These are phyloP conservation scores for Drosophila obscura DNA, from an alignment of 1,140 invertebrate species.

Conservation along the genomic window DNA sequence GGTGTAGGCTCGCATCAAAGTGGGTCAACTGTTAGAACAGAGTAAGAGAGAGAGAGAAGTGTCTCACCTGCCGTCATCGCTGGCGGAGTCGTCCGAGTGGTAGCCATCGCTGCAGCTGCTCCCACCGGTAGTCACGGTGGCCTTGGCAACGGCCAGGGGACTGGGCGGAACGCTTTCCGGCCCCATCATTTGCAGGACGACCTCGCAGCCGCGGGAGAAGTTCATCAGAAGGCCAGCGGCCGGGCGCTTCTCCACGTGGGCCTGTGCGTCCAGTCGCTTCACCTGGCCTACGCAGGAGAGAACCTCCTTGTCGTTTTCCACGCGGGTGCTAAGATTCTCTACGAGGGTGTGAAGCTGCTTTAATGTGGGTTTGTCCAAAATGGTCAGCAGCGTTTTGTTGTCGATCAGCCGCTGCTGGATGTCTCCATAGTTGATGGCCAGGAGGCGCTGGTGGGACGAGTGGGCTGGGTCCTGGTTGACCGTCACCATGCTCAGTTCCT, in stretches of 20 bases:
- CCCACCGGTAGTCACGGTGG: constrained; percentile 85
- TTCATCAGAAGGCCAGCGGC: constrained; percentile 92
- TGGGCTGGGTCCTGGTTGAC: constrained; percentile 92
- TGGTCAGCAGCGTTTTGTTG: constrained; percentile 94
- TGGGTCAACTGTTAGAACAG: constrained; percentile 57
- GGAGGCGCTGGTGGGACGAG: constrained; percentile 94
- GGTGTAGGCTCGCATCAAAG: constrained; percentile 41
- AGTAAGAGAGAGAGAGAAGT: neutral
- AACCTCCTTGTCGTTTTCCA: constrained; percentile 89
- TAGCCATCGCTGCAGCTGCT: constrained; percentile 88
- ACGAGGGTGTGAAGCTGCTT: constrained; percentile 86
- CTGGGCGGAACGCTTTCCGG: constrained; percentile 66
- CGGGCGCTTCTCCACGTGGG: constrained; percentile 86
- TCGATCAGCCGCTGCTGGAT: constrained; percentile 95
- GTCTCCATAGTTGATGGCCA: constrained; percentile 91
- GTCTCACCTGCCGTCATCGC: constrained; percentile 86
- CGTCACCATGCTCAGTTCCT: constrained; percentile 89
- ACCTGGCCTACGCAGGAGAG: constrained; percentile 87
- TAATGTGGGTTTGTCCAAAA: constrained; percentile 89
- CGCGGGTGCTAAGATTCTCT: constrained; percentile 86
- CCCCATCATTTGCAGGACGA: constrained; percentile 91
- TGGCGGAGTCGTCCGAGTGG: constrained; percentile 91
- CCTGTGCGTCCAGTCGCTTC: constrained; percentile 85
- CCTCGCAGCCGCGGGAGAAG: constrained; percentile 92
- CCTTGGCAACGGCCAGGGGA: constrained; percentile 41